A percentile compares a stretch with the other conserved stretches of the same genome.
Evolutionary conservation across 2,113 vertebrate genomes (phyloP).

Genomic region (Platichthys stellatus): DNA sequence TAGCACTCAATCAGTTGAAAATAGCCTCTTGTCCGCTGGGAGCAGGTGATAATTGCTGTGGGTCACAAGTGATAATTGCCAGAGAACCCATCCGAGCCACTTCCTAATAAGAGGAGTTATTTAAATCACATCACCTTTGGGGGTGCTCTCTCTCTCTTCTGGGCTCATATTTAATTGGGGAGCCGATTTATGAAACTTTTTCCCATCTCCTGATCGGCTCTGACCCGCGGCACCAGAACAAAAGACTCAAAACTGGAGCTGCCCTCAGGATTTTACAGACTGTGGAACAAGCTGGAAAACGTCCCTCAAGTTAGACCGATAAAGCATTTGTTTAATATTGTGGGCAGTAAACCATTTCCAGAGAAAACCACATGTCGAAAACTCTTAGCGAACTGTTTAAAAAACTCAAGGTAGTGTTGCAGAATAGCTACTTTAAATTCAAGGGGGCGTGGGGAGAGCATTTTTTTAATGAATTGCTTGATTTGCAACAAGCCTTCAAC

Average conservation of each 20-base stretch:
- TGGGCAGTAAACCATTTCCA: not conserved
- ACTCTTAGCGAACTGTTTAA: too few species aligned
- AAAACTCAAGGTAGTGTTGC: too few species aligned
- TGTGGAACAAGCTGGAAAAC: not conserved
- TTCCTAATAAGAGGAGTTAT: slow-evolving; percentile 91
- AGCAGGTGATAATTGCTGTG: slow-evolving; percentile 89
- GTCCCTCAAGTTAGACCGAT: not conserved
- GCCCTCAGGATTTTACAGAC: not conserved
- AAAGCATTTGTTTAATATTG: not conserved
- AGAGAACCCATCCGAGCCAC: slow-evolving; percentile 82
- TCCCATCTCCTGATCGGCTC: slow-evolving; percentile 45
- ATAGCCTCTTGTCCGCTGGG: slow-evolving; percentile 86
- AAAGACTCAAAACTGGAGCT: not conserved
- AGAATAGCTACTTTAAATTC: not conserved
- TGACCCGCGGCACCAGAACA: slow-evolving; percentile 6
- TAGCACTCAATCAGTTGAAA: slow-evolving; percentile 91
- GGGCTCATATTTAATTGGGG: slow-evolving; percentile 69
- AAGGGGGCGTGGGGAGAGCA: too few species aligned
- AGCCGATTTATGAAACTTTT: slow-evolving; percentile 65
- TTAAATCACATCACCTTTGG: slow-evolving; percentile 86
- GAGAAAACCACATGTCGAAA: not conserved
- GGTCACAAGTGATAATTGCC: slow-evolving; percentile 92
- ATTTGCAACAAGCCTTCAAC: too few species aligned
- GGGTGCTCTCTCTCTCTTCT: slow-evolving; percentile 54
- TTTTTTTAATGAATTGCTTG: too few species aligned